Conservation (phyloP, 2,113 vertebrate species). For the Burhinus oedicnemus region DNA sequence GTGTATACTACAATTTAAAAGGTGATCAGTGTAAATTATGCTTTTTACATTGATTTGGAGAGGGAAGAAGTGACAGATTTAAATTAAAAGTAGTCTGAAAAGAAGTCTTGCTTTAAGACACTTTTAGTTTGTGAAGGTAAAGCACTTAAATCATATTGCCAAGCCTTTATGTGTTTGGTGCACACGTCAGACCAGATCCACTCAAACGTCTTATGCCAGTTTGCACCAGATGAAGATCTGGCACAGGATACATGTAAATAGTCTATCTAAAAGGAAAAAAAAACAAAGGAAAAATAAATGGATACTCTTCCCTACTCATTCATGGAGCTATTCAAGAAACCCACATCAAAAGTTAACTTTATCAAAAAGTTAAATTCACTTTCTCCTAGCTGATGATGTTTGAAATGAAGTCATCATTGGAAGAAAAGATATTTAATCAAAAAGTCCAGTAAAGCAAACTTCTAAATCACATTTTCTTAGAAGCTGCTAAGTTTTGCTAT, state of each 20-base stretch:
- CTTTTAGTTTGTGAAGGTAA: not conserved
- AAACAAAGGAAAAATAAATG: not conserved
- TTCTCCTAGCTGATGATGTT: slow-evolving; percentile 25
- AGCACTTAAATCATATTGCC: not conserved
- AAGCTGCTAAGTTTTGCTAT: slow-evolving; percentile 10
- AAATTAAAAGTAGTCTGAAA: slow-evolving; percentile 41
- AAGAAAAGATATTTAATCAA: slow-evolving; percentile 32
- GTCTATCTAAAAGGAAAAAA: not conserved
- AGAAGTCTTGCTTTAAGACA: slow-evolving; percentile 19
- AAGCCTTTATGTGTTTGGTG: not conserved
- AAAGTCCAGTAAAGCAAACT: slow-evolving; percentile 62
- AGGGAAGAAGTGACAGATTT: slow-evolving; percentile 1
- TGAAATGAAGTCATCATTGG: slow-evolving; percentile 45
- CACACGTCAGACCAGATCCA: not conserved
- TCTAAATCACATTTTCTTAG: slow-evolving; percentile 37
- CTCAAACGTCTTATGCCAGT: not conserved
- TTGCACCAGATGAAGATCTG: not conserved
- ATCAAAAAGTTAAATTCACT: slow-evolving; percentile 39
- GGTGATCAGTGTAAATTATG: not conserved
- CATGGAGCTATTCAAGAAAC: not conserved
- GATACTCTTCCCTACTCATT: not conserved
- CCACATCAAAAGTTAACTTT: not conserved
- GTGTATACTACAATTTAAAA: not conserved
- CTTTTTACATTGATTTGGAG: not conserved
- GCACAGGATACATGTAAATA: not conserved